These are phyloP conservation scores for Thunnus thynnus DNA, from an alignment of 2,113 vertebrate genomes.

Conservation along the genomic window DNA sequence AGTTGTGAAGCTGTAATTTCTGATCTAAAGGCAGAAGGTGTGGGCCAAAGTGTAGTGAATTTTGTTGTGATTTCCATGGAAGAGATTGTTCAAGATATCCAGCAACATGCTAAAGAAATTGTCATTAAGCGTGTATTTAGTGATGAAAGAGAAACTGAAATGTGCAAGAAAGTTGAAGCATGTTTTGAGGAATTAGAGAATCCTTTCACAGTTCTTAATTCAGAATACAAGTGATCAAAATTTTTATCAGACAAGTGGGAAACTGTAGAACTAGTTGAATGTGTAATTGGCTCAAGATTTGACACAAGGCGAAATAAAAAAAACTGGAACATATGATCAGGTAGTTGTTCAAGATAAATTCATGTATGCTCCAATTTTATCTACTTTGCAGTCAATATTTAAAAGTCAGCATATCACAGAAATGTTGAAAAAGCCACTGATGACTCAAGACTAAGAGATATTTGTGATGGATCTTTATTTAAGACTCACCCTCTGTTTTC, in stretches of 20 bases:
- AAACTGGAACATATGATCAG: constrained; percentile 22
- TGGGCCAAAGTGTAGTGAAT: constrained; percentile 19
- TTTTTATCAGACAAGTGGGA: no score
- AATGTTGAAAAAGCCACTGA: constrained; percentile 9
- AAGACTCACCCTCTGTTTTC: constrained; percentile 14
- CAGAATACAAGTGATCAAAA: no score
- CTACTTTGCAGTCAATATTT: constrained; percentile 9
- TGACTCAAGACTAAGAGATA: background rate
- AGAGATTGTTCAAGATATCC: constrained; percentile 17
- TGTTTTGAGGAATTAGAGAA: constrained; percentile 16
- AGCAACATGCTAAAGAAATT: constrained; percentile 16
- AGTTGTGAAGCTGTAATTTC: constrained; percentile 25
- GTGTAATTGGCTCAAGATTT: no score
- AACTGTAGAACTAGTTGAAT: no score
- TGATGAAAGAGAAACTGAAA: constrained; percentile 18
- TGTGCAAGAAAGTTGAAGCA: constrained; percentile 22
- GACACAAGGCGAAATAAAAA: no score
- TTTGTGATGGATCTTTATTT: constrained; percentile 1
- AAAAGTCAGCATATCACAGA: background rate
- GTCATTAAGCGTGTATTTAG: constrained; percentile 17
- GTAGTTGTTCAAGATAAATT: constrained; percentile 12
- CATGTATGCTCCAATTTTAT: constrained; percentile 13
- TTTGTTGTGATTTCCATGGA: constrained; percentile 13
- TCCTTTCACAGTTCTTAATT: background rate
- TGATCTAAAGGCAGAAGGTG: constrained; percentile 24